Evolutionary conservation across 2,797 vertebrate species (phyloP), one percentile per base, ranked within the genome.

Genomic region (Channa striata): DNA sequence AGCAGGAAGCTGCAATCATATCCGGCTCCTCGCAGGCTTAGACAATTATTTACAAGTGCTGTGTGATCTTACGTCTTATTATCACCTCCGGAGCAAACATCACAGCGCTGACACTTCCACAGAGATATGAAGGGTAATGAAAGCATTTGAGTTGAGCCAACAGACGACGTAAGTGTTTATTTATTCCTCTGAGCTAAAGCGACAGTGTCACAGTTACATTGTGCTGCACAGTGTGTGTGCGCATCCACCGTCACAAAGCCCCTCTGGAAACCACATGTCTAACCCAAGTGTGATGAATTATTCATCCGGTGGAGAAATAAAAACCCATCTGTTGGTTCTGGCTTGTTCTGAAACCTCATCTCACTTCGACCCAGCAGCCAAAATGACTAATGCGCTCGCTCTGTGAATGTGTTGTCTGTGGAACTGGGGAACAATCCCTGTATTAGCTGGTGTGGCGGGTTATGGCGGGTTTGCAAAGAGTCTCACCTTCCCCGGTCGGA

Each of bases 401-500:
- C 33, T 51, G 33, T 52, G 56, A 37, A 64, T 64, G 56, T 57
- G 68, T 50, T 66, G 69, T 73, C 49, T 70, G 53, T 57, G 11
- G 79, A n/a, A 63, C 12, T n/a, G 33, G 30, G 49, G 48, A 57
- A 71, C 62, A 69, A 62, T 34, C 13, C 6, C 30, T 46, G 2
- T 57, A 66, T 67, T 63, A 77, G 62, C 49, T 8, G 1, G 12
- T 17, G 64, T 0, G 1, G 66, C 47, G 44, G 50, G 25, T 39
- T 5, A 43, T 11, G 54, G 39, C 8, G 16, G 44, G 6, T 36
- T 52, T 53, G 58, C 5, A 51, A 14, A 37, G 23, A 19, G 6
- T 33, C 87, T 95, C 94, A 99, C 98, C 96, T 99, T 99, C 60
- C 98, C 98, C 0, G 98, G 98, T 70, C 98, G 93, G 89, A 99